Evolutionary conservation across 2,888 invertebrate species (phyloP).

Genomic region (Cosmorhoe ocellata): DNA sequence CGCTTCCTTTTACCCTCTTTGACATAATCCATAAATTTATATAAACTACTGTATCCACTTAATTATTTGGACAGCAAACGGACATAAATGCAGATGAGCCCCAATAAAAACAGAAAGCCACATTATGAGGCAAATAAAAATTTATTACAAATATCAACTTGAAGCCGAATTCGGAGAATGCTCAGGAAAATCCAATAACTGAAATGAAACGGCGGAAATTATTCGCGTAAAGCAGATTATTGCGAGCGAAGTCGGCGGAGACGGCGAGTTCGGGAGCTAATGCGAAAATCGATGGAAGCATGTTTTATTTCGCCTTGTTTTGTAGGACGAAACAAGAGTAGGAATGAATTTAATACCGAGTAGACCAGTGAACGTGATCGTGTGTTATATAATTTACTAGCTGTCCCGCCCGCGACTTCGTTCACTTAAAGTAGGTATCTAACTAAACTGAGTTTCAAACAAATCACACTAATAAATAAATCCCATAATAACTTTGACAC

Average conservation of each 20-base stretch:
- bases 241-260: slow-evolving; percentile 48
- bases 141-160: slow-evolving; percentile 68
- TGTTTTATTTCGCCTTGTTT: slow-evolving; percentile 23
- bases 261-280: slow-evolving; percentile 26
- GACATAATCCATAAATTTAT: background rate
- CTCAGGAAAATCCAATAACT: slow-evolving; percentile 63
- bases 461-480: no score
- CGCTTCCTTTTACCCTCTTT: background rate
- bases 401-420: no score
- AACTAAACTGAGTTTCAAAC: no score
- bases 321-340: slow-evolving; percentile 5
- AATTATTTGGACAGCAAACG: slow-evolving; percentile 17
- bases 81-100: slow-evolving; percentile 45
- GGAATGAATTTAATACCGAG: background rate
- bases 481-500: no score
- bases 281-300: slow-evolving; percentile 44
- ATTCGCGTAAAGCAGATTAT: slow-evolving; percentile 61
- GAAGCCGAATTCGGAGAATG: slow-evolving; percentile 42
- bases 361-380: no score
- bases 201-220: slow-evolving; percentile 65
- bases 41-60: background rate
- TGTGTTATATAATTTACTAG: no score
- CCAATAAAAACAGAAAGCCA: slow-evolving; percentile 54
- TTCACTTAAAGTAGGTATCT: no score
- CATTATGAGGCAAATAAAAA: slow-evolving; percentile 61